These are phyloP conservation scores for Conistra vaccinii DNA, from an alignment of 2,888 invertebrate species.

Conservation along the genomic window DNA sequence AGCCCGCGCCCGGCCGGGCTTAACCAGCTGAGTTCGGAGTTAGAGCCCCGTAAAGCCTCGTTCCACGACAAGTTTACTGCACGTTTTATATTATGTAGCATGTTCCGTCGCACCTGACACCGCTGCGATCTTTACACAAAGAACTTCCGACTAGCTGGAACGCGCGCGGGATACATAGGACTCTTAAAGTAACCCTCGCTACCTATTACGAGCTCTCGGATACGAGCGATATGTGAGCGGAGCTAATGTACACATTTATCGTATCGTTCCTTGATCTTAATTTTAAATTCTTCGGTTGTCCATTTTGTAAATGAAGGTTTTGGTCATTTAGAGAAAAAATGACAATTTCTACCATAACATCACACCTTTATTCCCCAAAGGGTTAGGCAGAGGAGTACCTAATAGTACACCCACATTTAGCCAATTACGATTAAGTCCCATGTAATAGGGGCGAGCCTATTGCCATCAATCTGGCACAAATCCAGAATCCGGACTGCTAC, in stretches of 20 bases:
- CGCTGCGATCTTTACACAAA: constrained; percentile 70
- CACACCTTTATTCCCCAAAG: background rate
- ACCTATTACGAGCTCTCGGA: constrained; percentile 29
- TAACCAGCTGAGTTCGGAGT: constrained; percentile 69
- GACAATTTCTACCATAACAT: background rate
- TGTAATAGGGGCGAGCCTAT: background rate
- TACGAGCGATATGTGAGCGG: constrained; percentile 14
- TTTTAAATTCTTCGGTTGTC: background rate
- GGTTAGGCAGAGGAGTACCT: background rate
- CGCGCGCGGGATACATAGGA: constrained; percentile 49
- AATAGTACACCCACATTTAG: background rate
- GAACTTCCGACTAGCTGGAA: constrained; percentile 62
- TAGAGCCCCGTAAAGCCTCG: constrained; percentile 67
- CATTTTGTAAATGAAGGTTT: background rate
- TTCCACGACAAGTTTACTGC: constrained; percentile 70
- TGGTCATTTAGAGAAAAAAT: background rate
- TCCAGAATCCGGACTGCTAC: background rate
- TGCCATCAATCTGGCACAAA: background rate
- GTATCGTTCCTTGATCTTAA: constrained; percentile 23
- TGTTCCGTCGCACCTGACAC: constrained; percentile 73
- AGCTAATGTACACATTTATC: constrained; percentile 32
- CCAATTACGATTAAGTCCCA: background rate
- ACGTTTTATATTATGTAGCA: constrained; percentile 75
- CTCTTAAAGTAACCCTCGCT: constrained; percentile 51
- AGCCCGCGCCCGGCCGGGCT: constrained; percentile 62